Base-by-base conservation (phyloP, 1,140 invertebrate genomes). In the Apis laboriosa region DNA sequence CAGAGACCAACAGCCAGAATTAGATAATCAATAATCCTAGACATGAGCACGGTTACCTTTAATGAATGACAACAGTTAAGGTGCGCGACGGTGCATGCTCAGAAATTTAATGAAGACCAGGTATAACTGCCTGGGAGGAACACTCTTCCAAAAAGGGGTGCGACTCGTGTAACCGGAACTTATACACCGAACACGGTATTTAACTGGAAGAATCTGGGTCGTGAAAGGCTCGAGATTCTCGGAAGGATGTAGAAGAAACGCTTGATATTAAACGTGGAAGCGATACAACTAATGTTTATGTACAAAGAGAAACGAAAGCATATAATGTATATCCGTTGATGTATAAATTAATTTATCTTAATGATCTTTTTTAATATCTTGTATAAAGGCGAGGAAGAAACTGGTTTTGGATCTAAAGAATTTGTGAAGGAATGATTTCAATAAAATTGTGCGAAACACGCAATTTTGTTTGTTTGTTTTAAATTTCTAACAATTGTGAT, bases 191-290 rank as follows among this genome's bases (percentile, higher is more conserved):
- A 75, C 24, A 61, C 58, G 15, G 43, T 61, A 61, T 75, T 75
- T 75, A 75, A 61, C 72, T 61, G 56, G 34, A 24, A 17, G 72
- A 75, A 75, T 75, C 72, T 75, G 72, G 72, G 72, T 75, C 72
- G 58, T 61, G 58, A 61, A 75, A 61, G 34, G 34, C 56, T 17
- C 21, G 34, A 49, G 55, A 43, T 24, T 75, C 21, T 49, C 19
- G 9, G 34, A 9, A 60, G 34, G 55, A 73, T 17, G 9, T 75
- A 61, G 24, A 24, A 60, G 58, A 60, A 75, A 61, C 43, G n/a
- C 12, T 49, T 63, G 58, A 51, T 63, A 61, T 17, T 60, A n/a
- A 43, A 60, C 17, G 71, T 12, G 28, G 28, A 21, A 43, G 34
- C 34, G 34, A 67, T 67, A 67, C 34, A 67, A 49, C 3, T 43